phyloP scores from a whole-genome alignment of 2,113 vertebrate genomes.

The Lanius ludovicianus region DNA sequence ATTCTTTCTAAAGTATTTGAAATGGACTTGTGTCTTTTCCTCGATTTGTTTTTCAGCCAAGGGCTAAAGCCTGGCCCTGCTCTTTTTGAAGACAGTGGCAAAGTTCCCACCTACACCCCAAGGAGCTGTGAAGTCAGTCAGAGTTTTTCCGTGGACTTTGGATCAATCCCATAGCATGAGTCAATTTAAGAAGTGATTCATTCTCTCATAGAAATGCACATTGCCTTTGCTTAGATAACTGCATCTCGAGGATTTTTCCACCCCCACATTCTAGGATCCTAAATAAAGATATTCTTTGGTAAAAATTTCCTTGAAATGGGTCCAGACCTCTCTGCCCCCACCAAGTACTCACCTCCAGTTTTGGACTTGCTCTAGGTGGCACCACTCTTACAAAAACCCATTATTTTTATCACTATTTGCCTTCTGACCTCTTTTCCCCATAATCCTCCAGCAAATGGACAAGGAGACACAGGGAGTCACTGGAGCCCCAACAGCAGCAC shows the following conservation, averaged over 20 bases:
- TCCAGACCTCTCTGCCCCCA: background rate
- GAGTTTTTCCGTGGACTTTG: conserved; percentile 37
- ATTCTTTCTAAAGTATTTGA: background rate
- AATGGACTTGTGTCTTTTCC: background rate
- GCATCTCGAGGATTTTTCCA: background rate
- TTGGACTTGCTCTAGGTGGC: background rate
- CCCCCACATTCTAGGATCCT: background rate
- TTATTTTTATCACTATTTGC: background rate
- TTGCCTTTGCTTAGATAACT: background rate
- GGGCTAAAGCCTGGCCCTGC: background rate
- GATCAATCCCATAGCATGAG: conserved; percentile 38
- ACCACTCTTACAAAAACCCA: background rate
- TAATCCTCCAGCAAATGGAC: background rate
- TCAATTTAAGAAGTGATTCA: conserved; percentile 41
- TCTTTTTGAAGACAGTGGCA: conserved; percentile 41
- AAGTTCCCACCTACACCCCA: conserved; percentile 43
- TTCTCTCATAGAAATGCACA: background rate
- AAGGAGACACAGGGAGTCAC: background rate
- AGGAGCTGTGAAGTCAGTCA: conserved; percentile 41
- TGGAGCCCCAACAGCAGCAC: background rate
- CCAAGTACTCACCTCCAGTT: background rate
- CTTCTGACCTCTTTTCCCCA: background rate
- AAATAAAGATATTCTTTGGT: background rate
- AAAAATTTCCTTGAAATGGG: background rate
- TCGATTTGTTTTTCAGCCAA: conserved; percentile 4